Conservation (phyloP, 2,113 vertebrate genomes). For the Ictidomys tridecemlineatus region DNA sequence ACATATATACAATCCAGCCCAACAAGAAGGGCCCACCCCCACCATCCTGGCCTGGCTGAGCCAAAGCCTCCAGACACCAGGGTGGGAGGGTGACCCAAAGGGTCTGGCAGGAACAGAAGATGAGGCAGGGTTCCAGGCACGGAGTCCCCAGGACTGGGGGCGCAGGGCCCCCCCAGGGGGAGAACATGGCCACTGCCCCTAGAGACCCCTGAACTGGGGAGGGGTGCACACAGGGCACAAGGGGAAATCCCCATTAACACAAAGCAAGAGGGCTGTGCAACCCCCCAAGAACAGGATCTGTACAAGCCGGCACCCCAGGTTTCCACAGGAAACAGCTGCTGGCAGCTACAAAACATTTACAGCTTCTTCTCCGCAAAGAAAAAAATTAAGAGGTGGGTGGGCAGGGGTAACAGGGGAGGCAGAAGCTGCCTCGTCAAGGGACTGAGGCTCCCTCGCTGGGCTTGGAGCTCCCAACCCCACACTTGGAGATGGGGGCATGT, state of each 20-base stretch:
- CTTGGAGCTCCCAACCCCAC: background rate
- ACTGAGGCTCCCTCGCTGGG: conserved; percentile 68
- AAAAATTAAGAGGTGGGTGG: conserved; percentile 63
- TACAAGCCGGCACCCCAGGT: conserved; percentile 84
- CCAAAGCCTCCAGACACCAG: conserved; percentile 59
- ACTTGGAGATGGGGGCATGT: background rate
- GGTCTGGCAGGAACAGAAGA: conserved; percentile 78
- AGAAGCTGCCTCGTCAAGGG: conserved; percentile 57
- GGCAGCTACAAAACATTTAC: conserved; percentile 85
- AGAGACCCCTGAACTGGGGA: conserved; percentile 79
- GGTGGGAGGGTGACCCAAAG: conserved; percentile 72
- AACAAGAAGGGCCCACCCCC: conserved; percentile 69
- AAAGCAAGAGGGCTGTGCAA: conserved; percentile 67
- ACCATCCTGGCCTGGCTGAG: conserved; percentile 61
- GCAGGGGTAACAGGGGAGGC: background rate
- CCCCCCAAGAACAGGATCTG: conserved; percentile 80
- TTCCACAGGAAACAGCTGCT: conserved; percentile 85
- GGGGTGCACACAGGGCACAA: conserved; percentile 77
- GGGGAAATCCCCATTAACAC: conserved; percentile 77
- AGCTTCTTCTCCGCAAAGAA: conserved; percentile 85
- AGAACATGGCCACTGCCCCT: conserved; percentile 83
- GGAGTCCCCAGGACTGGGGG: conserved; percentile 74
- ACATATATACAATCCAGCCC: conserved; percentile 87
- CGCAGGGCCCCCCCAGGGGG: conserved; percentile 65
- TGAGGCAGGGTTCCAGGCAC: conserved; percentile 84